Evolutionary conservation across 2,113 vertebrate genomes (phyloP).

Genomic region (Pandion haliaetus): DNA sequence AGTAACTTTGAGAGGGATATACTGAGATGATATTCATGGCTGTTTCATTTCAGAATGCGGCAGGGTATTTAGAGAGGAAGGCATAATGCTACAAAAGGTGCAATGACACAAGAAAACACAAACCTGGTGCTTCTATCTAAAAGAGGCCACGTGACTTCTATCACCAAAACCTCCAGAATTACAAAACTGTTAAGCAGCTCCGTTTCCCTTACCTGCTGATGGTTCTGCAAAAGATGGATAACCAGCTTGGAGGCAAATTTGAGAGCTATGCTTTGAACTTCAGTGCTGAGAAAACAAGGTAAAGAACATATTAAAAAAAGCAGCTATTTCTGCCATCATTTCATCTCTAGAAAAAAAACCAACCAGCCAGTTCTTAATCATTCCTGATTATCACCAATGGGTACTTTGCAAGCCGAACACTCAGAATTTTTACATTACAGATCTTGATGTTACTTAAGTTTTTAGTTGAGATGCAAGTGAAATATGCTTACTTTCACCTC

Average conservation of each 20-base stretch:
- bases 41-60: not conserved
- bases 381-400: not conserved
- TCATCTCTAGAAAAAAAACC: not conserved
- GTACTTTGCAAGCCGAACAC: not conserved
- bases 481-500: not conserved
- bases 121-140: not conserved
- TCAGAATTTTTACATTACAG: not conserved
- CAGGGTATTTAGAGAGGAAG: not conserved
- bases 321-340: not conserved
- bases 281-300: conserved; percentile 78
- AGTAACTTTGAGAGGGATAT: not conserved
- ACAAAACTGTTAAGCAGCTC: not conserved
- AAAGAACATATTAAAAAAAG: not conserved
- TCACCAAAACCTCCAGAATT: not conserved
- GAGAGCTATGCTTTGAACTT: conserved; percentile 85
- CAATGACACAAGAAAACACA: not conserved
- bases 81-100: not conserved
- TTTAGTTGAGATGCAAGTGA: not conserved
- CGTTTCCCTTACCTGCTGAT: conserved; percentile 72
- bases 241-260: conserved; percentile 83
- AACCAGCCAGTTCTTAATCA: not conserved
- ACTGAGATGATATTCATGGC: not conserved
- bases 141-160: not conserved
- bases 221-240: conserved; percentile 64
- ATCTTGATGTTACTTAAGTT: not conserved